Evolutionary conservation across 2,888 invertebrate species (phyloP), one percentile per base, ranked within the genome.

Genomic region (Tromatobia lineatoria): DNA sequence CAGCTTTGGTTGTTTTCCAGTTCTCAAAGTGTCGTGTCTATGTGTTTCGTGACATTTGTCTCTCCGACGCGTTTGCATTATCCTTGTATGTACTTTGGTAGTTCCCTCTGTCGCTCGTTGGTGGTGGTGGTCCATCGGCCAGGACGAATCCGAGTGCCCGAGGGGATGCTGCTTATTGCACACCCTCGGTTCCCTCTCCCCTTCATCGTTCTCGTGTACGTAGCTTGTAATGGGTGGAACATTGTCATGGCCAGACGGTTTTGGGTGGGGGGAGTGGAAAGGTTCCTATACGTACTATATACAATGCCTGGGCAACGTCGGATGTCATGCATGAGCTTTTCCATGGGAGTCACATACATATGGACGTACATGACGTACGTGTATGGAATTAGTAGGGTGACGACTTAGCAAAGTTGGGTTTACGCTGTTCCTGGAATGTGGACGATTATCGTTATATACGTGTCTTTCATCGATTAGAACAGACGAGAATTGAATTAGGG

Each of bases 21-120:
- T 76, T 83, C 87, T 82, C 83, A 81, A 85, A 57, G 86, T 83
- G 86, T 84, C 83, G 83, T 86, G 59, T 20, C 13, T 59, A 78
- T 59, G 86, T 82, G 86, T 84, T 83, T 85, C 79, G 83, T 80
- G 83, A 88, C 87, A 88, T 57, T 89, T 89, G 86, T 88, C 70
- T 83, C 80, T 66, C 66, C 76, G 74, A 88, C 87, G 85, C 87
- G 88, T 89, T 86, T 83, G 67, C 80, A 84, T 83, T 86, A 80
- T 85, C 83, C 25, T 18, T 45, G 59, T 67, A 47, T 74, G 52
- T 57, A 71, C 71, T 69, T 71, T 80, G 59, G 70, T 54, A 11
- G 73, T 23, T 52, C 18, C 42, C 57, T 54, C 70, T 34, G 38
- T 3, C 54, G 34, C 64, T 52, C 61, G 20, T n/a, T 64, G 50